phyloP scores from a whole-genome alignment of 2,797 vertebrate species.

The Eutrigla gurnardus region DNA sequence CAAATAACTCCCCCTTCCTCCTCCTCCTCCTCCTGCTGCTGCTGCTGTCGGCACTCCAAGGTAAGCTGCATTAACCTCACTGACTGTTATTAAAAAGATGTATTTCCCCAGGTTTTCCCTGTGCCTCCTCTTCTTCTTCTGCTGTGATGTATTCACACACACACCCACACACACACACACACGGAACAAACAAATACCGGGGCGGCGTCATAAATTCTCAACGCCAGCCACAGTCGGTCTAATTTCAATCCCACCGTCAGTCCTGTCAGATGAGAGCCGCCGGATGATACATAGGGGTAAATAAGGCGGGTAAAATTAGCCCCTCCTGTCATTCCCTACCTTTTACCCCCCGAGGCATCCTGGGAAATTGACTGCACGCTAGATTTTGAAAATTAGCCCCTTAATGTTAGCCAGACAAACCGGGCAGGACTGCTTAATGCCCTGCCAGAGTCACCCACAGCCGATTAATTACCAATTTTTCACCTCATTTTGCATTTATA shows the following conservation, averaged over 20 bases:
- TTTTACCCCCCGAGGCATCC: slow-evolving; percentile 94
- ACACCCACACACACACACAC: slow-evolving; percentile 18
- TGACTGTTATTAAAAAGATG: slow-evolving; percentile 98
- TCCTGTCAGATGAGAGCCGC: slow-evolving; percentile 90
- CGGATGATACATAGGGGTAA: slow-evolving; percentile 99
- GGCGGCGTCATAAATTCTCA: slow-evolving; percentile 93
- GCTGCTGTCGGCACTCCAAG: slow-evolving; percentile 88
- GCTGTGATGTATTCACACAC: slow-evolving; percentile 47
- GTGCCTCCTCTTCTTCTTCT: slow-evolving; percentile 47
- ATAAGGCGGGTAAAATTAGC: slow-evolving; percentile 97
- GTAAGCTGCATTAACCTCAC: slow-evolving; percentile 99
- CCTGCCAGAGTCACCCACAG: slow-evolving; percentile 90
- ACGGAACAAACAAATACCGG: slow-evolving; percentile 84
- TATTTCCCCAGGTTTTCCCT: slow-evolving; percentile 89
- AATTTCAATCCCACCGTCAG: slow-evolving; percentile 91
- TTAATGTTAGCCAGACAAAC: slow-evolving; percentile 98
- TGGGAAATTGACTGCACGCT: slow-evolving; percentile 99
- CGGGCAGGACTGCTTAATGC: slow-evolving; percentile 83
- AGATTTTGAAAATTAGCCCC: slow-evolving; percentile 99
- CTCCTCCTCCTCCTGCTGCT: slow-evolving; percentile 36
- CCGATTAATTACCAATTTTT: slow-evolving; percentile 97
- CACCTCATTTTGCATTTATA: slow-evolving; percentile 84
- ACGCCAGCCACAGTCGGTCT: slow-evolving; percentile 89
- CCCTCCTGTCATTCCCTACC: slow-evolving; percentile 94
- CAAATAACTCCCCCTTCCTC: slow-evolving; percentile 59